phyloP scores from a whole-genome alignment of 2,888 invertebrate genomes.

The Carcina quercana region DNA sequence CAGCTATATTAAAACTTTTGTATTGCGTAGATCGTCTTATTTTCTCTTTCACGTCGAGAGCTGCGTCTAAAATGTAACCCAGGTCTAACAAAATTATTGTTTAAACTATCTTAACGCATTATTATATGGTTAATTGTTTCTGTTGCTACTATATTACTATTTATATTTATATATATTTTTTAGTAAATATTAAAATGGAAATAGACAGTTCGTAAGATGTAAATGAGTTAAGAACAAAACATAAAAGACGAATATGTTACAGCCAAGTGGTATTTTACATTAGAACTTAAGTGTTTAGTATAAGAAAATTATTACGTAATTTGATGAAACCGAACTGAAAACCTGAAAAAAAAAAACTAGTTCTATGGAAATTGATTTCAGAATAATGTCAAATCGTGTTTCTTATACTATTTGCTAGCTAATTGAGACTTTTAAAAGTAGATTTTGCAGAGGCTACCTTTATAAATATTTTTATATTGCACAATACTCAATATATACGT shows the following conservation, averaged over 20 bases:
- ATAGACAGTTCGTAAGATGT: conserved; percentile 34
- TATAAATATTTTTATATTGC: conserved; percentile 20
- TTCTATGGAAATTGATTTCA: too few species aligned
- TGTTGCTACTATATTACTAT: conserved; percentile 39
- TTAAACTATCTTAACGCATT: conserved; percentile 26
- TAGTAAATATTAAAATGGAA: conserved; percentile 44
- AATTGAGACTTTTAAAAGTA: conserved; percentile 30
- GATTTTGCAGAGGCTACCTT: conserved; percentile 24
- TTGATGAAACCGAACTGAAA: too few species aligned
- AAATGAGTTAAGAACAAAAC: conserved; percentile 31
- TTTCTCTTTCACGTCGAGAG: too few species aligned
- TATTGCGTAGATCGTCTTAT: too few species aligned
- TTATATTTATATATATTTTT: conserved; percentile 50
- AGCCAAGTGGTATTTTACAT: conserved; percentile 32
- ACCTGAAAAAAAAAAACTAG: too few species aligned
- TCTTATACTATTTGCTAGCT: too few species aligned
- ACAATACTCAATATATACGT: conserved; percentile 11
- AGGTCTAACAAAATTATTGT: too few species aligned
- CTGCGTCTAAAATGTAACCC: too few species aligned
- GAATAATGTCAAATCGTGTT: too few species aligned
- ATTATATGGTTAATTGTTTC: conserved; percentile 22
- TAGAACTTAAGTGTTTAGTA: too few species aligned
- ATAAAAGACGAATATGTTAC: conserved; percentile 35
- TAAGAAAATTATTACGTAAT: too few species aligned
- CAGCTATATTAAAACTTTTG: too few species aligned